These are phyloP conservation scores for Leptobrachium ailaonicum DNA, from an alignment of 2,113 vertebrate genomes.

Conservation along the genomic window DNA sequence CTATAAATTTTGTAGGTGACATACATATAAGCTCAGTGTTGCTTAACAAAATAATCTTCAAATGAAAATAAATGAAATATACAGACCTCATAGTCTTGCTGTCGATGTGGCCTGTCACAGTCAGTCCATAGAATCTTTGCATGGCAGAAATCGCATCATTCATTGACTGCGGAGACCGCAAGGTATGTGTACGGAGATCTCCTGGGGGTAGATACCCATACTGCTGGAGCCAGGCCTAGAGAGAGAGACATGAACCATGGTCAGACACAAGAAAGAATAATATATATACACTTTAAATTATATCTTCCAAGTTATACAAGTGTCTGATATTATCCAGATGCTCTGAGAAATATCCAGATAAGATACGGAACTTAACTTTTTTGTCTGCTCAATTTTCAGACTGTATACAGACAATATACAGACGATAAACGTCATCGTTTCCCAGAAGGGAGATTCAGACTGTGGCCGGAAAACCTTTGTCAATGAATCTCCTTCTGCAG, in stretches of 20 bases:
- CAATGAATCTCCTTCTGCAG: too few relatives aligned
- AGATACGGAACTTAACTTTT: too few relatives aligned
- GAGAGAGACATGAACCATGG: neutral
- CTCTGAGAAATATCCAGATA: too few relatives aligned
- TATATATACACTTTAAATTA: neutral
- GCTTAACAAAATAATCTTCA: too few relatives aligned
- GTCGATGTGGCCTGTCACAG: constrained; percentile 77
- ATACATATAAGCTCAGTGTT: too few relatives aligned
- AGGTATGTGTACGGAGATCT: constrained; percentile 80
- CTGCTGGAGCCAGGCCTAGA: constrained; percentile 85
- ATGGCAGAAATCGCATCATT: constrained; percentile 77
- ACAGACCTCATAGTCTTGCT: constrained; percentile 77
- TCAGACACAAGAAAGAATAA: neutral
- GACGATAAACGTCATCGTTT: too few relatives aligned
- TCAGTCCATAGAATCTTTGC: constrained; percentile 87
- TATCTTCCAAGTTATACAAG: neutral
- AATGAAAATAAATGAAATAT: neutral
- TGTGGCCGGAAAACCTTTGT: too few relatives aligned
- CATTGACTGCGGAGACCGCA: constrained; percentile 82
- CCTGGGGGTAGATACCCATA: constrained; percentile 90
- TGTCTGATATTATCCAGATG: too few relatives aligned
- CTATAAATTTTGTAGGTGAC: too few relatives aligned
- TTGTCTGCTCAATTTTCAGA: too few relatives aligned
- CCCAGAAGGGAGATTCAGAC: too few relatives aligned
- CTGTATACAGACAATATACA: too few relatives aligned